These are phyloP conservation scores for Musca domestica DNA, from an alignment of 1,140 invertebrate species.

Conservation along the genomic window DNA sequence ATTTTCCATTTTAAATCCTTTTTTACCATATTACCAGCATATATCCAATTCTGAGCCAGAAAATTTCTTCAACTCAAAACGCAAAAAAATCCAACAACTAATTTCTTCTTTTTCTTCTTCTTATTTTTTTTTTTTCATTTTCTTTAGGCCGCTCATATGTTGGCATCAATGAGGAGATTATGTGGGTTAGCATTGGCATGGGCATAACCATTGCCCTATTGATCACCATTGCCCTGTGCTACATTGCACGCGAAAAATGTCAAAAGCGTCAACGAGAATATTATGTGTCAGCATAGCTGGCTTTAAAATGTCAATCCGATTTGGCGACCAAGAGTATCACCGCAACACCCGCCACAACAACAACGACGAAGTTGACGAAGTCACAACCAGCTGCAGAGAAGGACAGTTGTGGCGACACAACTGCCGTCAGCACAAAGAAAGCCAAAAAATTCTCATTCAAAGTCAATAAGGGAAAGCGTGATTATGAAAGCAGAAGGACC, in stretches of 20 bases:
- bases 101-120: conserved; percentile 2
- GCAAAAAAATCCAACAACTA: not conserved
- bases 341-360: not conserved
- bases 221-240: conserved; percentile 77
- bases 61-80: not conserved
- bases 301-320: conserved; percentile 24
- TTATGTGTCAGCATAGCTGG: conserved; percentile 65
- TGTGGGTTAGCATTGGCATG: conserved; percentile 83
- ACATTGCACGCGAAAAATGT: conserved; percentile 75
- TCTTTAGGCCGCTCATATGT: conserved; percentile 69
- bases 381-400: not conserved
- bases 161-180: conserved; percentile 81
- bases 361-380: not conserved
- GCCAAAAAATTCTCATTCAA: conserved; percentile 8
- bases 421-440: not conserved
- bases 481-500: not conserved
- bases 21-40: too few relatives aligned
- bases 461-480: conserved; percentile 4
- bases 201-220: conserved; percentile 76
- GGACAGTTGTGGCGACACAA: not conserved
- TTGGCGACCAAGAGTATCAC: not conserved
- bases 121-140: conserved; percentile 8
- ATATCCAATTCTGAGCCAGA: too few relatives aligned
- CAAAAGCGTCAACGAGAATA: conserved; percentile 68
- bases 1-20: too few relatives aligned